Evolutionary conservation across 2,888 invertebrate species (phyloP), one percentile per base, ranked within the genome.

Genomic region (Nemoura dubitans): DNA sequence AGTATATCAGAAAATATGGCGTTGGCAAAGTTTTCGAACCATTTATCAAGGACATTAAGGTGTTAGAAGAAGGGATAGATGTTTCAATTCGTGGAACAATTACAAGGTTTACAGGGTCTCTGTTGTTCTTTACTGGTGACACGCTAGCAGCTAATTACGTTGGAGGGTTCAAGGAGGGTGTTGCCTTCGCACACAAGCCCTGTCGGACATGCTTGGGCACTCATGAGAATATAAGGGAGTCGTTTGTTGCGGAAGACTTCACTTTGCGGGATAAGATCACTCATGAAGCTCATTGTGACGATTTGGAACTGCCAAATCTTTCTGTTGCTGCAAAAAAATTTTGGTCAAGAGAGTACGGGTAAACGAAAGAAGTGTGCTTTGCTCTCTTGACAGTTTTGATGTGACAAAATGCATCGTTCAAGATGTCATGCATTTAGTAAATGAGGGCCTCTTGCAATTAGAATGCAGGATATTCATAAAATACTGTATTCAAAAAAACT

Each of bases 1-100:
- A 7, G 10, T 16, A 30, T 82, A 29, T 82, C 14, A 82, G 82
- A 30, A 82, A 82, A 82, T 82, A 80, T 80, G 80, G 80, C 27
- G 14, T 80, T 26, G 36, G n/a, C n/a, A n/a, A n/a, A n/a, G n/a
- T n/a, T n/a, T n/a, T n/a, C n/a, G 36, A 36, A 36, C 10, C 36
- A 36, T 36, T 36, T 36, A 3, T 36, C 10, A 36, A 10, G 10
- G 36, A 36, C 36, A 80, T 28, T 26, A 80, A 80, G 2, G 80
- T 80, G 0, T 28, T 80, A 80, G n/a, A n/a, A n/a, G n/a, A n/a
- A n/a, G n/a, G n/a, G n/a, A n/a, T n/a, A n/a, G n/a, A n/a, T n/a
- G n/a, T n/a, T n/a, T n/a, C n/a, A n/a, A n/a, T n/a, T n/a, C n/a
- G 80, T 27, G 28, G 28, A 16, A 14, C 0, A 27, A 80, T 80